Percentiles rank a stretch among this genome's conserved stretches.
These are phyloP conservation scores for Polylopha cassiicola DNA, from an alignment of 2,888 invertebrate species.

Conservation along the genomic window DNA sequence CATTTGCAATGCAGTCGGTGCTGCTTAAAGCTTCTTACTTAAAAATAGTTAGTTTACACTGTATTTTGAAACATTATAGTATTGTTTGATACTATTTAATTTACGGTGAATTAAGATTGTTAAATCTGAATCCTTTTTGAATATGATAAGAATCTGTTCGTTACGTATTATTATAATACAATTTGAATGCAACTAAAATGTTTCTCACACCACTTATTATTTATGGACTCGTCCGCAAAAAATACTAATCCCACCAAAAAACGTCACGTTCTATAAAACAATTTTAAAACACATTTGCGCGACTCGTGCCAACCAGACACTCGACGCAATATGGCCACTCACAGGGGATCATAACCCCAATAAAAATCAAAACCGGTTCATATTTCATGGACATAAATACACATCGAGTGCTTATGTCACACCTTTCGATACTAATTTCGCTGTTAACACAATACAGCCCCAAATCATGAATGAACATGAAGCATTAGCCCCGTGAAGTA, in stretches of 20 bases:
- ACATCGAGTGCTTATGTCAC: slow-evolving; percentile 58
- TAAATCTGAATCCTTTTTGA: too few relatives aligned
- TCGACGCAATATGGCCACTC: slow-evolving; percentile 47
- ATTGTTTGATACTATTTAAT: too few relatives aligned
- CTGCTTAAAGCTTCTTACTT: too few relatives aligned
- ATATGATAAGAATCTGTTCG: too few relatives aligned
- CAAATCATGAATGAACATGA: slow-evolving; percentile 69
- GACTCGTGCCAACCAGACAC: slow-evolving; percentile 38
- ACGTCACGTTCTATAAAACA: slow-evolving; percentile 15
- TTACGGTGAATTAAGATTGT: too few relatives aligned
- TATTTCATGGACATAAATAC: slow-evolving; percentile 60
- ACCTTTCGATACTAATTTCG: slow-evolving; percentile 72
- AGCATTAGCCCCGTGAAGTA: slow-evolving; percentile 41
- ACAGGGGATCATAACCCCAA: slow-evolving; percentile 45
- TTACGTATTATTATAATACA: too few relatives aligned
- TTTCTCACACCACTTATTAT: slow-evolving; percentile 3
- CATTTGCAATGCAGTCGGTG: too few relatives aligned
- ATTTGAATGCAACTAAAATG: slow-evolving; percentile 5
- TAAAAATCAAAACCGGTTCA: slow-evolving; percentile 58
- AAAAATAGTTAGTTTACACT: too few relatives aligned
- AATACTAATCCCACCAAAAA: slow-evolving; percentile 23
- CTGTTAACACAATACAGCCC: slow-evolving; percentile 63
- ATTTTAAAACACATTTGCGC: slow-evolving; percentile 20
- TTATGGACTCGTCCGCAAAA: slow-evolving; percentile 6
- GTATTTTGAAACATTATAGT: too few relatives aligned